Conservation (phyloP, 2,888 invertebrate genomes). For the Nomada fabriciana region DNA sequence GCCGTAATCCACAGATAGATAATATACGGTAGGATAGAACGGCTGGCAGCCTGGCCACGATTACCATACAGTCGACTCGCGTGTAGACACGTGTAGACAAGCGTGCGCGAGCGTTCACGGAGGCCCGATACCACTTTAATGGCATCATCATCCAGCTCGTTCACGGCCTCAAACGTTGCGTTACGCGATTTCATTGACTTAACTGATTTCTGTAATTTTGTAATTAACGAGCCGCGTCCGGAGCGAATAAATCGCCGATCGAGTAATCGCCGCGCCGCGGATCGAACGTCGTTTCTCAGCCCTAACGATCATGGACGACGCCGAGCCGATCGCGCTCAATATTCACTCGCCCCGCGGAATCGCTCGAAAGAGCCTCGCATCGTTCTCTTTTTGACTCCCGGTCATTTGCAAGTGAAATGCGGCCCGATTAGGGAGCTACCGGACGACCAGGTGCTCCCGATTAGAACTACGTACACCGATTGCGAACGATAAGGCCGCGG, state of each 20-base stretch:
- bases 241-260: constrained; percentile 54
- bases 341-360: constrained; percentile 5
- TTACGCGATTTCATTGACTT: constrained; percentile 57
- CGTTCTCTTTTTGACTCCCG: neutral
- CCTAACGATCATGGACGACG: constrained; percentile 41
- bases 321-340: constrained; percentile 3
- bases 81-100: constrained; percentile 41
- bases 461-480: neutral
- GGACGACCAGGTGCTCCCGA: neutral
- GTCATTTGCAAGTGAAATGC: neutral
- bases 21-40: constrained; percentile 76
- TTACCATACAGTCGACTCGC: constrained; percentile 73
- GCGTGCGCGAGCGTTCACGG: constrained; percentile 25
- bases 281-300: constrained; percentile 26
- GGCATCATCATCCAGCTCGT: constrained; percentile 65
- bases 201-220: constrained; percentile 56
- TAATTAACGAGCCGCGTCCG: constrained; percentile 53
- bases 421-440: neutral
- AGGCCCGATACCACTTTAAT: constrained; percentile 66
- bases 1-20: constrained; percentile 76
- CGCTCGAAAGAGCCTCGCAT: too few species aligned
- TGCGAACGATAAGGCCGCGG: too few species aligned
- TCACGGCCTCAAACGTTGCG: constrained; percentile 49
- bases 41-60: constrained; percentile 72
- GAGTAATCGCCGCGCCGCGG: neutral